Conservation (phyloP, 30 jellyfish, hydroid and myxozoan species). For the Rhopilema esculentum region DNA sequence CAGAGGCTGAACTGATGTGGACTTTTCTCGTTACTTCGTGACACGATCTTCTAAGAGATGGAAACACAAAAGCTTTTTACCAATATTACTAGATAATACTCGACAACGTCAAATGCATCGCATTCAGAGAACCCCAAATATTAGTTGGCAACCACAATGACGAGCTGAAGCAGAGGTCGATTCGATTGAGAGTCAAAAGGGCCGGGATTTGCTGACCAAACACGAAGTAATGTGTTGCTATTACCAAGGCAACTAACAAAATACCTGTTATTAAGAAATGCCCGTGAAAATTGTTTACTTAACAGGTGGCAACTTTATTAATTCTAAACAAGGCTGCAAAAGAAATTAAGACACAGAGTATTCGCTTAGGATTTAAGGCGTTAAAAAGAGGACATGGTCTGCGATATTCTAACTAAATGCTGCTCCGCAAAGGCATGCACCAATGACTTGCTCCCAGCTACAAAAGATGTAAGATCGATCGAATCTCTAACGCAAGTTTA, state of each 20-base stretch:
- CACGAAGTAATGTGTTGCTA: not conserved
- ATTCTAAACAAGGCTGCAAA: not conserved
- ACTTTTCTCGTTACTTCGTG: no score
- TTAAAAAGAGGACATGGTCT: no score
- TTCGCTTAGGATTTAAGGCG: not conserved
- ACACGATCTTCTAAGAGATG: no score
- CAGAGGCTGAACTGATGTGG: not conserved
- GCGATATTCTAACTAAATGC: not conserved
- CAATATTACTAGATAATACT: not conserved
- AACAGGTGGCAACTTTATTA: not conserved
- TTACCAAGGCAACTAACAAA: not conserved
- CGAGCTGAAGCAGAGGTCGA: not conserved
- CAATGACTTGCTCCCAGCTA: no score
- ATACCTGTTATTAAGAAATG: not conserved
- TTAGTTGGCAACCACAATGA: not conserved
- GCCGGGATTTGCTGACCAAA: no score
- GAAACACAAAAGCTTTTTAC: not conserved
- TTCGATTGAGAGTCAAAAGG: not conserved
- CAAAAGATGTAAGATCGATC: no score
- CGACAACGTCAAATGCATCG: not conserved
- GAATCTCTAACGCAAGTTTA: conserved; percentile 56
- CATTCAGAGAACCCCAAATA: not conserved
- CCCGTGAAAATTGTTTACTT: not conserved
- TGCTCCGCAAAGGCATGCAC: not conserved
- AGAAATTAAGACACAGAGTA: not conserved